Percentiles rank a stretch among this genome's conserved stretches.
These are phyloP conservation scores for Falcunculus frontatus DNA, from an alignment of 2,113 vertebrate genomes.

Conservation along the genomic window DNA sequence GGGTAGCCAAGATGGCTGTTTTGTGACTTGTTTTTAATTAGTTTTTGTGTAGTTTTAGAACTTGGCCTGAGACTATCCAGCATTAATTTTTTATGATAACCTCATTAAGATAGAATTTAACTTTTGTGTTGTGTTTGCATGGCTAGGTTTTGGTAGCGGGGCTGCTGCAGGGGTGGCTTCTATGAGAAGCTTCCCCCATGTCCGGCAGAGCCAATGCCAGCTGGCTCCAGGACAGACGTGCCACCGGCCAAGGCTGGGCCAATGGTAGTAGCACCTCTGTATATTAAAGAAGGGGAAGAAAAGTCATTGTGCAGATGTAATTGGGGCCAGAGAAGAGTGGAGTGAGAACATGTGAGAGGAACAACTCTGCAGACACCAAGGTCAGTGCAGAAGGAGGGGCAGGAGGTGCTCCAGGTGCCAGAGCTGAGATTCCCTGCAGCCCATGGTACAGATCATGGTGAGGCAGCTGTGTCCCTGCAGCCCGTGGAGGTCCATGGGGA, in stretches of 20 bases:
- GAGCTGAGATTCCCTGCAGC: background rate
- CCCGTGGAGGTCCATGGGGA: accelerated
- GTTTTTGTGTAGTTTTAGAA: background rate
- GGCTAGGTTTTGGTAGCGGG: background rate
- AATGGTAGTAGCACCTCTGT: background rate
- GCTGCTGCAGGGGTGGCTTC: background rate
- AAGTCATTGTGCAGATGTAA: background rate
- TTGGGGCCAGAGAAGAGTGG: accelerated
- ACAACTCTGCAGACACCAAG: accelerated
- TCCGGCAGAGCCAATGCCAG: background rate
- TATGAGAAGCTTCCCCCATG: background rate
- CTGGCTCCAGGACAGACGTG: accelerated
- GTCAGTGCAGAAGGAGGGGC: background rate
- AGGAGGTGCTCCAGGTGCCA: accelerated
- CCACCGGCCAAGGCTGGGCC: background rate
- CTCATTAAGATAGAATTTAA: background rate
- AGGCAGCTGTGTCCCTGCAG: background rate
- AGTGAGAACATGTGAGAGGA: background rate
- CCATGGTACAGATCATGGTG: background rate
- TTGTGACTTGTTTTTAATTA: background rate
- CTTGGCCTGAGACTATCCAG: background rate
- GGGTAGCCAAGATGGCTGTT: background rate
- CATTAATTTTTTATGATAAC: background rate
- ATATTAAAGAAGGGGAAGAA: background rate
- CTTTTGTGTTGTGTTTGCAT: background rate